Conservation (phyloP, 1,140 invertebrate genomes). For the Sycophila sp. region DNA sequence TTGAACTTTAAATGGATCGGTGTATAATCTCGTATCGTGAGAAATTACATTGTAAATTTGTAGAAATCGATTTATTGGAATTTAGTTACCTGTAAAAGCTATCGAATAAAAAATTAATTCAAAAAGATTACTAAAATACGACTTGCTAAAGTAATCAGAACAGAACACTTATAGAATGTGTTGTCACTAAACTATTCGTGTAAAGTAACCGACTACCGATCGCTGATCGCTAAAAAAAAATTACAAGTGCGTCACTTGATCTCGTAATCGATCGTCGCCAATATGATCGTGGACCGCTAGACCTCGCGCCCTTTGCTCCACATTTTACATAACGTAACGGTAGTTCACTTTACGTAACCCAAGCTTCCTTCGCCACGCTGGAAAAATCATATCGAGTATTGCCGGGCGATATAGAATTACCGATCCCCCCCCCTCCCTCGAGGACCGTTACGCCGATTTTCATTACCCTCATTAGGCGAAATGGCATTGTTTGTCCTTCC, state of each 20-base stretch:
- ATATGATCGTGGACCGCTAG: background rate
- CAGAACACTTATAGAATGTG: too few relatives aligned
- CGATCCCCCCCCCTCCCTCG: background rate
- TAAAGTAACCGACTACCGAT: too few relatives aligned
- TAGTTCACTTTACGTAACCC: background rate
- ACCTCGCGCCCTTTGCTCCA: slow-evolving; percentile 10
- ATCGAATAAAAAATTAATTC: too few relatives aligned
- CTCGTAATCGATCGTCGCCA: background rate
- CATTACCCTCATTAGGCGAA: background rate
- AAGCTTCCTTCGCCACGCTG: background rate
- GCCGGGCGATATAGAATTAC: background rate
- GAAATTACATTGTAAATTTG: too few relatives aligned
- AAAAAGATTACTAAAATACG: background rate
- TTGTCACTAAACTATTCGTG: too few relatives aligned
- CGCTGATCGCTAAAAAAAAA: background rate
- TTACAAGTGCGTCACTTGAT: background rate
- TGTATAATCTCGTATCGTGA: too few relatives aligned
- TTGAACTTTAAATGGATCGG: too few relatives aligned
- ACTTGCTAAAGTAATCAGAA: background rate
- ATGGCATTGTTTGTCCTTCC: too few relatives aligned
- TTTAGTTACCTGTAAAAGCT: too few relatives aligned
- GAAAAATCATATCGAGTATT: background rate
- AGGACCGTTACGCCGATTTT: background rate
- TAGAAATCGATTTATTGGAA: too few relatives aligned
- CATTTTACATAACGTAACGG: background rate